These are phyloP conservation scores for Drosophila meridiana DNA, from an alignment of 2,888 invertebrate genomes.

Conservation along the genomic window DNA sequence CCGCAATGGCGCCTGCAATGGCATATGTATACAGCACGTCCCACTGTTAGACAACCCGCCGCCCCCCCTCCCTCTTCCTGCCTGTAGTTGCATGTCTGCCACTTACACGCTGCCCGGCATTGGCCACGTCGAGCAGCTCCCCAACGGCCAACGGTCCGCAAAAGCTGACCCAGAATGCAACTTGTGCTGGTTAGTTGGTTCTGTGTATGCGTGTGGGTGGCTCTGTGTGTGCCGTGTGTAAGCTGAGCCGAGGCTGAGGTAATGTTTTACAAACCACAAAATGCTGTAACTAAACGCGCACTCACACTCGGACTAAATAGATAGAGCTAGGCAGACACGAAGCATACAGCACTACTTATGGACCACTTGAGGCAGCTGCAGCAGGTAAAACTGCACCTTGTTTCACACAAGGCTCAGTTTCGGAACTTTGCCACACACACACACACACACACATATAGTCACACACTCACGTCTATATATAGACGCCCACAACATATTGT, in stretches of 20 bases:
- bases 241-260: constrained; percentile 48
- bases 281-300: constrained; percentile 79
- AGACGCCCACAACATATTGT: constrained; percentile 70
- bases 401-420: constrained; percentile 21
- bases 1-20: constrained; percentile 63
- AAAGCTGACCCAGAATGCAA: constrained; percentile 76
- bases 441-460: neutral
- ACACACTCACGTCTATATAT: constrained; percentile 6
- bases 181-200: constrained; percentile 73
- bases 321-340: constrained; percentile 55
- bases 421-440: constrained; percentile 48
- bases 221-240: constrained; percentile 36
- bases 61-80: neutral
- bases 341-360: constrained; percentile 64
- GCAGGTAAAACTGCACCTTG: constrained; percentile 6
- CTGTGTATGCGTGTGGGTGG: constrained; percentile 19
- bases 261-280: constrained; percentile 80
- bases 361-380: constrained; percentile 67
- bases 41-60: constrained; percentile 4
- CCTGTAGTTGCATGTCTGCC: constrained; percentile 34
- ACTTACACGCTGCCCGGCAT: constrained; percentile 57
- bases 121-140: constrained; percentile 38
- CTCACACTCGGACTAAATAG: constrained; percentile 46
- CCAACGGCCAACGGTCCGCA: constrained; percentile 48
- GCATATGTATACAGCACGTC: constrained; percentile 36